Evolutionary conservation across 2,888 invertebrate species (phyloP).

Genomic region (Gerris lacustris): DNA sequence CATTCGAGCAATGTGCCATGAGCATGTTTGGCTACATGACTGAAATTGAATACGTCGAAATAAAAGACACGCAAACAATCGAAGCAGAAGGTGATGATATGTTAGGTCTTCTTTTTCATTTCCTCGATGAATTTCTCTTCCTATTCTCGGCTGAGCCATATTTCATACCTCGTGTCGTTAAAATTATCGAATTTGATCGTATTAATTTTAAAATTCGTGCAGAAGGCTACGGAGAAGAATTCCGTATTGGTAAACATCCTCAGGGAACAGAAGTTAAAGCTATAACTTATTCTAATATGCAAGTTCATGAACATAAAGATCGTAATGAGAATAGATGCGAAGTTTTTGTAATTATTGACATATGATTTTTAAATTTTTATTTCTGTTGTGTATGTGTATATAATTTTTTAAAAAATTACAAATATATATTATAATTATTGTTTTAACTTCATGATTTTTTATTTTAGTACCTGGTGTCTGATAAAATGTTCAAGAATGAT

Average conservation of each 20-base stretch:
- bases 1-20: slow-evolving; percentile 88
- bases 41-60: slow-evolving; percentile 68
- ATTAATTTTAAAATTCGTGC: slow-evolving; percentile 69
- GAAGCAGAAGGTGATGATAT: slow-evolving; percentile 83
- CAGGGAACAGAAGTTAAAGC: slow-evolving; percentile 98
- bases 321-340: slow-evolving; percentile 56
- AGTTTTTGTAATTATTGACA: slow-evolving; percentile 96
- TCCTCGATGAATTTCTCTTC: slow-evolving; percentile 86
- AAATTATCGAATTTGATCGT: slow-evolving; percentile 65
- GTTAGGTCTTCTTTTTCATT: slow-evolving; percentile 76
- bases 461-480: too few relatives aligned
- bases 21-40: slow-evolving; percentile 99
- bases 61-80: slow-evolving; percentile 62
- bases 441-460: too few relatives aligned
- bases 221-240: slow-evolving; percentile 78
- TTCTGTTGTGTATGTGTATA: neutral
- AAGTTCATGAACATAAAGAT: slow-evolving; percentile 49
- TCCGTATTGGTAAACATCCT: slow-evolving; percentile 82
- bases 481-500: too few relatives aligned
- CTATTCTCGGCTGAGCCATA: slow-evolving; percentile 84
- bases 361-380: slow-evolving; percentile 45
- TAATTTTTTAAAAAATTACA: too few relatives aligned
- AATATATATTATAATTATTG: too few relatives aligned
- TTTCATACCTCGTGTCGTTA: slow-evolving; percentile 54
- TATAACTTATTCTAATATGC: slow-evolving; percentile 99